Conservation (phyloP, 2,888 invertebrate species). For the Apoda limacodes region DNA sequence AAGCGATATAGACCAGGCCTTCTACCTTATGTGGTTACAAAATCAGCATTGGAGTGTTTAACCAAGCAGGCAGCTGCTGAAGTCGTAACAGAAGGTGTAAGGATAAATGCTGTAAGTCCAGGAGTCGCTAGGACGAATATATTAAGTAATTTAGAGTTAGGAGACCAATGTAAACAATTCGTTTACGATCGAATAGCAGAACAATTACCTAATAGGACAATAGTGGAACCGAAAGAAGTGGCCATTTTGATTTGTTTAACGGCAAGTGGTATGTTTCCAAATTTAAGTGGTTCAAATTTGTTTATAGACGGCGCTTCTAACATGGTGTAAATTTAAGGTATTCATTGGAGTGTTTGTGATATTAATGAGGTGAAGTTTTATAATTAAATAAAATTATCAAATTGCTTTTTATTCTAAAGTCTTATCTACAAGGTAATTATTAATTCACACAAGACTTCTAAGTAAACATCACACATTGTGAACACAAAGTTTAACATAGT, state of each 20-base stretch:
- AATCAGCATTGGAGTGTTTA: slow-evolving; percentile 30
- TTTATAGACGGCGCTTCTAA: slow-evolving; percentile 32
- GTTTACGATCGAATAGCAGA: slow-evolving; percentile 22
- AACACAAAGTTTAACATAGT: no score
- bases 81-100: slow-evolving; percentile 28
- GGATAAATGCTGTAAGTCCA: slow-evolving; percentile 35
- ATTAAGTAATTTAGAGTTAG: slow-evolving; percentile 24
- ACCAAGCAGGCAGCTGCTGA: slow-evolving; percentile 32
- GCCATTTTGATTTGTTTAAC: slow-evolving; percentile 31
- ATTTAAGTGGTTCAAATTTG: slow-evolving; percentile 33
- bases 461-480: no score
- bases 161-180: slow-evolving; percentile 15
- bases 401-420: no score
- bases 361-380: no score
- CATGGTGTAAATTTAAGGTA: slow-evolving; percentile 12
- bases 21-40: slow-evolving; percentile 29
- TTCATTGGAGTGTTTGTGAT: no score
- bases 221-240: slow-evolving; percentile 32
- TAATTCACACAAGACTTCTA: no score
- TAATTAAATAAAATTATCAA: no score
- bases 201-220: slow-evolving; percentile 24
- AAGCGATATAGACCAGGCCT: slow-evolving; percentile 28
- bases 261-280: slow-evolving; percentile 34
- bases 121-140: slow-evolving; percentile 33
- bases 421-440: no score